A percentile compares a stretch with the other conserved stretches of the same genome.
phyloP scores from a whole-genome alignment of 2,113 vertebrate genomes.

The Sorex fumeus region DNA sequence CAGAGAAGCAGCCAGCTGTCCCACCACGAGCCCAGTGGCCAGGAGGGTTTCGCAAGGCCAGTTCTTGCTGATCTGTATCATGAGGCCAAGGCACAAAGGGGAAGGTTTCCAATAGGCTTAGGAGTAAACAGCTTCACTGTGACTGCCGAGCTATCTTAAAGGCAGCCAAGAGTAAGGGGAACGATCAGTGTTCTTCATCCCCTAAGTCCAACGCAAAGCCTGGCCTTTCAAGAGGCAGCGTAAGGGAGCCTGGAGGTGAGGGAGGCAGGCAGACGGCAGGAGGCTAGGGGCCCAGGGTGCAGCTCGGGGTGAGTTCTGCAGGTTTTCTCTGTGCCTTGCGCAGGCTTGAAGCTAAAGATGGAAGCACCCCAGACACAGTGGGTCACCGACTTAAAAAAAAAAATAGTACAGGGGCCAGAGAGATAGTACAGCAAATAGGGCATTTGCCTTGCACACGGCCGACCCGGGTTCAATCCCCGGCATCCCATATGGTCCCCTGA shows the following conservation, averaged over 20 bases:
- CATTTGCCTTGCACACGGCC: too few relatives aligned
- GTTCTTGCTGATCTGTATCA: background rate
- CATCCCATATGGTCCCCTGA: too few relatives aligned
- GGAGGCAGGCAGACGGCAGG: background rate
- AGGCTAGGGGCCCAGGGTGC: background rate
- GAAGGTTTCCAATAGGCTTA: constrained; percentile 35
- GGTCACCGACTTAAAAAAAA: background rate
- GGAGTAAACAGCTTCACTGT: constrained; percentile 38
- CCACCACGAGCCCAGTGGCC: background rate
- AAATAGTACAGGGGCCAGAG: too few relatives aligned
- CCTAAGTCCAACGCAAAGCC: background rate
- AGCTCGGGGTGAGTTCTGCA: background rate
- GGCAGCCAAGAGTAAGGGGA: background rate
- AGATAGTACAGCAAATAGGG: too few relatives aligned
- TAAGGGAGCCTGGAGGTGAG: background rate
- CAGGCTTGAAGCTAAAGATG: constrained; percentile 2
- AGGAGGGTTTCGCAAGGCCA: background rate
- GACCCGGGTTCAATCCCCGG: too few relatives aligned
- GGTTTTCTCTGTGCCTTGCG: background rate
- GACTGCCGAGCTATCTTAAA: constrained; percentile 55
- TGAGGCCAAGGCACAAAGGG: background rate
- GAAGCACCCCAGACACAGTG: background rate
- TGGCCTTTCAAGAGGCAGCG: background rate
- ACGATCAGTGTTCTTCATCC: background rate
- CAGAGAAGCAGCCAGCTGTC: background rate